Conservation (phyloP, 1,140 invertebrate species). For the Acromyrmex charruanus region DNA sequence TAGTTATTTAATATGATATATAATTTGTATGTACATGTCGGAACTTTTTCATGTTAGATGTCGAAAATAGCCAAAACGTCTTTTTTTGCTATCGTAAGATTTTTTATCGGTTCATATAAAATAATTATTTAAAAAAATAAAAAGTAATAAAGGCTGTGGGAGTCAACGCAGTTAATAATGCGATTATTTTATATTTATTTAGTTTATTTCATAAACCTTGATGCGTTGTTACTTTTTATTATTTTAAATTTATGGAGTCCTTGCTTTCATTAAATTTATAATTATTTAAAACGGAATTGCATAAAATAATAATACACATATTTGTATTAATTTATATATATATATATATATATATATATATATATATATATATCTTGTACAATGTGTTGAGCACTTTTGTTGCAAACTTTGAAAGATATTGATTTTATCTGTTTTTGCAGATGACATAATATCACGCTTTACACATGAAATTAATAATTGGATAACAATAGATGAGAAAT, state of each 20-base stretch:
- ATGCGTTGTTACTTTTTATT: too few species aligned
- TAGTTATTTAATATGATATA: too few species aligned
- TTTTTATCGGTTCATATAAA: background rate
- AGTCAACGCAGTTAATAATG: too few species aligned
- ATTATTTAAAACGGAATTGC: background rate
- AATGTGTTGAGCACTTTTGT: background rate
- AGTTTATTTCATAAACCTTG: too few species aligned
- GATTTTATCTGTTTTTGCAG: conserved; percentile 34
- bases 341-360: background rate
- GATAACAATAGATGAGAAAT: conserved; percentile 63
- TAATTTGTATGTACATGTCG: too few species aligned
- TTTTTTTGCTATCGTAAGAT: too few species aligned
- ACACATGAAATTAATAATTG: conserved; percentile 76
- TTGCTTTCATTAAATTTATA: background rate
- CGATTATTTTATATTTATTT: too few species aligned
- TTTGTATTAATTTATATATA: background rate
- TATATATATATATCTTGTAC: background rate
- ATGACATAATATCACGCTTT: conserved; percentile 36
- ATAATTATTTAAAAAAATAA: conserved; percentile 16
- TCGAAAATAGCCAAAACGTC: too few species aligned
- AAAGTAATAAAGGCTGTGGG: too few species aligned
- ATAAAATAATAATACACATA: background rate
- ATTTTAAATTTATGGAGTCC: too few species aligned
- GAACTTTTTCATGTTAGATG: too few species aligned
- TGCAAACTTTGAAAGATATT: background rate